Base-by-base conservation (phyloP, 2,888 invertebrate genomes). In the Acronicta leporina region DNA sequence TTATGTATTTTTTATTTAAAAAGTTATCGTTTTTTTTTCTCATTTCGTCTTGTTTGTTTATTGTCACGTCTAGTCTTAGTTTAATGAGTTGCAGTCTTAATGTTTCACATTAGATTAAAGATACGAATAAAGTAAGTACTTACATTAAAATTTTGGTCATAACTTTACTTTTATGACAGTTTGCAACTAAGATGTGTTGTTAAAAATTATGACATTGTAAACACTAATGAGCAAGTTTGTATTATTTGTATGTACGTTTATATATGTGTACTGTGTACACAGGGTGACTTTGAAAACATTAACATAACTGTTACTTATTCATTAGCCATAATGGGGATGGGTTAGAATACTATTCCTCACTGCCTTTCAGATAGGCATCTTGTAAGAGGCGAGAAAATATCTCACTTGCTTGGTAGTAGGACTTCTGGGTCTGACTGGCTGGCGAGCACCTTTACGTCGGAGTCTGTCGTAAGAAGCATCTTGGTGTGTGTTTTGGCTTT, bases 131-230 rank as follows among this genome's bases (percentile, higher is more conserved):
- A 61, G 45, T 51, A 13, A 35, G 44, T 52, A 57, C 38, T 38
- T 38, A 38, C 62, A 63, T 71, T 63, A 66, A 63, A 62, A 71
- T 59, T 65, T 60, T 51, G 45, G 60, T 59, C 48, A 45, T 51
- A 55, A 70, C 62, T 75, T 60, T 52, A 57, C 54, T 54, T 67
- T 64, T 59, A 73, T 43, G 57, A 58, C 50, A 40, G 53, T 75
- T 75, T 54, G 60, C 70, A 35, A 63, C 55, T 30, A 51, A 67
- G 70, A 46, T 56, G 50, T 14, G 59, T 62, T 47, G 61, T 75
- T 66, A 63, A 67, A 73, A 73, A 70, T 70, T 53, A 75, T 64
- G 53, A 51, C 44, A 51, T 35, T 64, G 44, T 64, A 25, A 56
- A 54, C 61, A 63, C 47, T 61, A 68, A 68, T 61, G 60, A 67